Conservation (phyloP, 53 echinoderm and acorn worm genomes). For the Patiria pectinifera region DNA sequence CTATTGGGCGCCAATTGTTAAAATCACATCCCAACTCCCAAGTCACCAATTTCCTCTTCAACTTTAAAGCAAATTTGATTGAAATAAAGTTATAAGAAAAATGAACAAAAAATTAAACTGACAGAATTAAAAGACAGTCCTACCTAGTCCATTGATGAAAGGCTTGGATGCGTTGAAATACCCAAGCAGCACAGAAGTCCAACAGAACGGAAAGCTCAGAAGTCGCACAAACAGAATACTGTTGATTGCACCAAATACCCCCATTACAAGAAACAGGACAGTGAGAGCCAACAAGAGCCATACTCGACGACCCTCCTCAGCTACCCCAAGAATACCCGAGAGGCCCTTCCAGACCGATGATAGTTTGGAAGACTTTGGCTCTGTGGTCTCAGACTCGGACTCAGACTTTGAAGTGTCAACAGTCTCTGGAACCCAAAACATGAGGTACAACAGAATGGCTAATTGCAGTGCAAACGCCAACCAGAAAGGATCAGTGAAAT, state of each 20-base stretch:
- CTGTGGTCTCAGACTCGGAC: background rate
- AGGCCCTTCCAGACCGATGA: slow-evolving; percentile 23
- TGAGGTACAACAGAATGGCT: slow-evolving; percentile 53
- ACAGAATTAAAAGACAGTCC: background rate
- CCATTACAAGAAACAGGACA: slow-evolving; percentile 32
- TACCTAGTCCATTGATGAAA: slow-evolving; percentile 66
- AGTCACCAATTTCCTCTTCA: too few relatives aligned
- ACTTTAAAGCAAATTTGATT: too few relatives aligned
- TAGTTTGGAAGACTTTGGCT: background rate
- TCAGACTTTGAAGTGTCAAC: slow-evolving; percentile 1
- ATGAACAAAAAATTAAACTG: too few relatives aligned
- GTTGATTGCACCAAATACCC: slow-evolving; percentile 39
- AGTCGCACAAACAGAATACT: slow-evolving; percentile 44
- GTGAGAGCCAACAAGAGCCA: slow-evolving; percentile 39
- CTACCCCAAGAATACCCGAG: slow-evolving; percentile 21
- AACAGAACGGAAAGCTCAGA: slow-evolving; percentile 54
- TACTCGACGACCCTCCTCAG: slow-evolving; percentile 46
- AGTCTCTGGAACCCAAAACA: slow-evolving; percentile 71
- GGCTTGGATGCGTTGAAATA: slow-evolving; percentile 64
- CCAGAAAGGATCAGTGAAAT: slow-evolving; percentile 67
- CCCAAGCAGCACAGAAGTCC: slow-evolving; percentile 56
- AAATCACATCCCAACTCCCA: too few relatives aligned
- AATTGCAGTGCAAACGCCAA: slow-evolving; percentile 56
- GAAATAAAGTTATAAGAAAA: too few relatives aligned
- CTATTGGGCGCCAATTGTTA: too few relatives aligned